A percentile compares a stretch with the other conserved stretches of the same genome.
phyloP scores from a whole-genome alignment of 2,113 vertebrate genomes.

The Corapipo altera region DNA sequence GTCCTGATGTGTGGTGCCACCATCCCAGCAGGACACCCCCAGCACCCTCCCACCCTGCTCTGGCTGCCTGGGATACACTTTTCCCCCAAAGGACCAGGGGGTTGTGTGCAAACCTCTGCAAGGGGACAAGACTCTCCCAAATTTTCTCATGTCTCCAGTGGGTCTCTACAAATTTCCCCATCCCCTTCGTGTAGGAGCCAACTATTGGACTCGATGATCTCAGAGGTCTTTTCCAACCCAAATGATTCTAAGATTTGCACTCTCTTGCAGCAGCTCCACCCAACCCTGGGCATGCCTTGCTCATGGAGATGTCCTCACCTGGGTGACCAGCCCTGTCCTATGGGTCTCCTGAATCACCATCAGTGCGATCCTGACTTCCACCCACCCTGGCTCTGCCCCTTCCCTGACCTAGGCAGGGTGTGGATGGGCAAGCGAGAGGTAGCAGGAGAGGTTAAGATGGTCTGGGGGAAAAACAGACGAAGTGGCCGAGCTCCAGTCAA shows the following conservation, averaged over 20 bases:
- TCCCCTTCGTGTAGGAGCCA: neutral
- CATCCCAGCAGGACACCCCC: neutral
- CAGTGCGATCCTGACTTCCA: neutral
- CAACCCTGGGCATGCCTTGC: neutral
- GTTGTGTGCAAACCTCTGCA: neutral
- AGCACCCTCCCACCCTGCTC: neutral
- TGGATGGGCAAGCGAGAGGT: fast-evolving
- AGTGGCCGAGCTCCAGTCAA: neutral
- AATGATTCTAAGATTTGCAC: fast-evolving
- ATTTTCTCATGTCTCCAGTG: neutral
- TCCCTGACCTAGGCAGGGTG: too few species aligned
- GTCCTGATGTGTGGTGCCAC: neutral
- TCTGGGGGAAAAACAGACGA: fast-evolving
- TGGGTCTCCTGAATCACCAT: fast-evolving
- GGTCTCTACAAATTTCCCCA: neutral
- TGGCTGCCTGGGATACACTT: neutral
- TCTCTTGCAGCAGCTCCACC: neutral
- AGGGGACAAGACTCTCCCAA: neutral
- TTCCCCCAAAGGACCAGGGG: neutral
- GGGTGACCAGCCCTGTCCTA: neutral
- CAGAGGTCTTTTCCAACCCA: neutral
- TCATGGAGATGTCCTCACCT: neutral
- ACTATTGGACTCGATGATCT: fast-evolving
- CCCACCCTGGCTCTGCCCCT: fast-evolving
- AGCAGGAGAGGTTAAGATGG: neutral